Base-by-base conservation (phyloP, 2,888 invertebrate genomes). In the Drosophila histrio region DNA sequence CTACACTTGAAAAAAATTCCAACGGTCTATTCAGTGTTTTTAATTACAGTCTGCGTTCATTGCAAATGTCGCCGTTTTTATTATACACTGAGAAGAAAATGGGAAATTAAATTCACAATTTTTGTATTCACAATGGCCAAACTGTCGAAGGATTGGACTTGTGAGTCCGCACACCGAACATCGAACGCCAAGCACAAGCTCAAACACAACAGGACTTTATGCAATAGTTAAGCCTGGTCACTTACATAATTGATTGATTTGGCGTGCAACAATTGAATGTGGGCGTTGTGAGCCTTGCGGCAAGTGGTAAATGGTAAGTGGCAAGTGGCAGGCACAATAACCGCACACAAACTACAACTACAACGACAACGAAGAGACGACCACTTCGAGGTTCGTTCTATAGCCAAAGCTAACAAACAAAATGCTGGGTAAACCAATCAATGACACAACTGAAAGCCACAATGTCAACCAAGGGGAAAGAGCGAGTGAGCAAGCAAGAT, bases 361-460 rank as follows among this genome's bases (percentile, higher is more conserved):
- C 46, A 52, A 41, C 38, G 4, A 53, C 30, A 9, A 21, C 49
- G 15, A 26, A 38, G 2, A 21, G 34, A 11, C 2, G 38, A 28
- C 44, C 22, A 30, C 24, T 52, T 9, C 28, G 47, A 28, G 56
- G 56, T 59, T 21, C 21, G 17, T 43, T 15, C 21, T n/a, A 28
- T 62, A 78, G 70, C 72, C 82, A 77, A 71, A 38, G 65, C 76
- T 59, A 82, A 78, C 83, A 82, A 82, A 80, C 83, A 86, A 76
- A 82, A 80, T 79, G 74, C 76, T 78, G 73, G 86, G 71, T 70
- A 86, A 82, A 86, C 86, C 83, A 82, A 86, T 86, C 86, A 86
- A 83, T 83, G 86, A 67, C 76, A 80, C 81, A 82, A 83, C 80
- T 80, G 69, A 83, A 86, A 83, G 83, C 83, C 83, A 78, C 82